Conservation (phyloP, 2,113 vertebrate genomes). For the Thalassarche chlororhynchos region DNA sequence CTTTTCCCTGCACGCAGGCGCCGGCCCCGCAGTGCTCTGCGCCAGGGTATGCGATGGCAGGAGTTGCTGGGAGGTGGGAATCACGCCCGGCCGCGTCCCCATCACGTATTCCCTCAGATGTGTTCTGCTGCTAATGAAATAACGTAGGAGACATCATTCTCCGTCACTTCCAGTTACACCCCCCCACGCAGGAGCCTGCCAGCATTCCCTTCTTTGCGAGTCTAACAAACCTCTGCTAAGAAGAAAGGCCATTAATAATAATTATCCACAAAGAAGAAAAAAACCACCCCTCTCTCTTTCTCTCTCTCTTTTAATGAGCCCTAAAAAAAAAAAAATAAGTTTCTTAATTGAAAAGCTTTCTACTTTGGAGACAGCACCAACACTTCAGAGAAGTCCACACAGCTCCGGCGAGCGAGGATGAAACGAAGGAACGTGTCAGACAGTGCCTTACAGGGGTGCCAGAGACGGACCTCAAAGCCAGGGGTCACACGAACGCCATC, state of each 20-base stretch:
- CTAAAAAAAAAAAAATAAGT: conserved; percentile 41
- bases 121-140: not conserved
- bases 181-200: not conserved
- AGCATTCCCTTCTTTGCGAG: not conserved
- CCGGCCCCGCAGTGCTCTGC: not conserved
- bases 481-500: not conserved
- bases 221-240: not conserved
- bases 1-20: rapidly evolving
- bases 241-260: conserved; percentile 49
- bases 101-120: not conserved
- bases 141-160: not conserved
- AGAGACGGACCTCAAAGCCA: not conserved
- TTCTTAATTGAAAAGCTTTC: conserved; percentile 70
- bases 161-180: not conserved
- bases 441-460: not conserved
- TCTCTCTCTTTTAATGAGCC: conserved; percentile 60
- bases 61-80: not conserved
- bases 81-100: rapidly evolving
- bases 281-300: not conserved
- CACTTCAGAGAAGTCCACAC: conserved; percentile 42
- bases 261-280: conserved; percentile 15
- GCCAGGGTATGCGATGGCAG: rapidly evolving
- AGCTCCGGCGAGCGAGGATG: not conserved
- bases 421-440: conserved; percentile 34
- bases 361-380: conserved; percentile 35